These are phyloP conservation scores for Ectropis crepuscularia DNA, from an alignment of 2,888 invertebrate genomes.

Conservation along the genomic window DNA sequence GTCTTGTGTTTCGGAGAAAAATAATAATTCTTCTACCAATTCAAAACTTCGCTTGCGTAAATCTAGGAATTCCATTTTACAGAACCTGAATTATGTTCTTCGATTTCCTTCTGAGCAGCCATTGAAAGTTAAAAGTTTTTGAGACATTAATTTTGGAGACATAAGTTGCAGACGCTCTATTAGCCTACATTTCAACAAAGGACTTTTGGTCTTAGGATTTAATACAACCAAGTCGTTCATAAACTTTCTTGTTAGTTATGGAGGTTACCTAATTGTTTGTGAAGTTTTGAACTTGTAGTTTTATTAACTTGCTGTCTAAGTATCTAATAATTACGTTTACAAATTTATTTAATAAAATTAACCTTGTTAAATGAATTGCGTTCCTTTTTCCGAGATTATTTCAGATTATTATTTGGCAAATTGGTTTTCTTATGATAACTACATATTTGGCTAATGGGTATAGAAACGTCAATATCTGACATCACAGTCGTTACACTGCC, in stretches of 20 bases:
- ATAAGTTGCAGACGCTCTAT: slow-evolving; percentile 13
- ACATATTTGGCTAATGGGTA: too few relatives aligned
- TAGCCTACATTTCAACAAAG: slow-evolving; percentile 13
- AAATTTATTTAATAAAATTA: too few relatives aligned
- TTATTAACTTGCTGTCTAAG: background rate
- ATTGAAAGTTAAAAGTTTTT: slow-evolving; percentile 21
- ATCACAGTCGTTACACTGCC: too few relatives aligned
- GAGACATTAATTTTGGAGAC: slow-evolving; percentile 25
- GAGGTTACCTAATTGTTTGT: background rate
- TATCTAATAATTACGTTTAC: too few relatives aligned
- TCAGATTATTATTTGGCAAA: too few relatives aligned
- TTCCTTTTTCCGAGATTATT: too few relatives aligned
- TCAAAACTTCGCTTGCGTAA: slow-evolving; percentile 4
- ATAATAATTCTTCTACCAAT: background rate
- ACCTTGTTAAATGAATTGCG: too few relatives aligned
- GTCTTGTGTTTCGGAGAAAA: too few relatives aligned
- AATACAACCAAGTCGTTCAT: slow-evolving; percentile 10
- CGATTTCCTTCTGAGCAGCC: slow-evolving; percentile 25
- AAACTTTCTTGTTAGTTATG: background rate
- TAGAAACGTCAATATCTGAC: too few relatives aligned
- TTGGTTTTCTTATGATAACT: too few relatives aligned
- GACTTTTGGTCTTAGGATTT: slow-evolving; percentile 11
- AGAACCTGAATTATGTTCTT: slow-evolving; percentile 24
- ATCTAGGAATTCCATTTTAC: slow-evolving; percentile 14
- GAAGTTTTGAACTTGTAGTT: background rate